These are phyloP conservation scores for Rhopilema esculentum DNA, from an alignment of 30 jellyfish, hydroid and myxozoan genomes.

Conservation along the genomic window DNA sequence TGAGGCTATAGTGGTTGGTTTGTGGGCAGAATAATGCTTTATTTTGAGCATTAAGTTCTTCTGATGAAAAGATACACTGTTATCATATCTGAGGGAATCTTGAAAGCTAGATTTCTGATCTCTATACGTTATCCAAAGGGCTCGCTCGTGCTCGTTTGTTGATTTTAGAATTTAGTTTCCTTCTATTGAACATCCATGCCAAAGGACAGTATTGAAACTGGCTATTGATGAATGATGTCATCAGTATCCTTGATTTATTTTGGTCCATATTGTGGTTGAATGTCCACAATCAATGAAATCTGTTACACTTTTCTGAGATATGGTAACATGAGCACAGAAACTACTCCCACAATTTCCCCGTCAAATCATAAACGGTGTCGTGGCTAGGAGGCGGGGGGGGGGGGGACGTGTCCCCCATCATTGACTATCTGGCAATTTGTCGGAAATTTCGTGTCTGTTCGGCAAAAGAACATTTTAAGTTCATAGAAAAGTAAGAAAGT, in stretches of 20 bases:
- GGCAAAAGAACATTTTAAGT: no score
- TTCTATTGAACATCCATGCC: background rate
- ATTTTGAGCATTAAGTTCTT: background rate
- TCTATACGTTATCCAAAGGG: background rate
- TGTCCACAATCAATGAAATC: no score
- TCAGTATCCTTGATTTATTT: background rate
- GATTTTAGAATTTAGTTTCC: conserved; percentile 3
- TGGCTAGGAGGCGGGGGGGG: no score
- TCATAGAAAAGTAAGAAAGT: no score
- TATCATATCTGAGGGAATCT: background rate
- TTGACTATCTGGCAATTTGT: no score
- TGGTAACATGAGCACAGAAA: no score
- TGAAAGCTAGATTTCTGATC: background rate
- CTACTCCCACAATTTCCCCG: no score
- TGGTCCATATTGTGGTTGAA: background rate
- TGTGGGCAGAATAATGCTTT: background rate
- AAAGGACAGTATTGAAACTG: conserved; percentile 5
- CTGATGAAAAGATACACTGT: background rate
- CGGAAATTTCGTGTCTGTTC: no score
- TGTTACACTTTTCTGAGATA: no score
- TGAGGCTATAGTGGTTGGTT: conserved; percentile 1
- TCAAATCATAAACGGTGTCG: no score
- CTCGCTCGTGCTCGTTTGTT: background rate
- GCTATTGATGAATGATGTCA: conserved; percentile 8
- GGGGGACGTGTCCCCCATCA: no score